Conservation (phyloP, 1,140 invertebrate species). For the Hylyphantes graminicola region DNA sequence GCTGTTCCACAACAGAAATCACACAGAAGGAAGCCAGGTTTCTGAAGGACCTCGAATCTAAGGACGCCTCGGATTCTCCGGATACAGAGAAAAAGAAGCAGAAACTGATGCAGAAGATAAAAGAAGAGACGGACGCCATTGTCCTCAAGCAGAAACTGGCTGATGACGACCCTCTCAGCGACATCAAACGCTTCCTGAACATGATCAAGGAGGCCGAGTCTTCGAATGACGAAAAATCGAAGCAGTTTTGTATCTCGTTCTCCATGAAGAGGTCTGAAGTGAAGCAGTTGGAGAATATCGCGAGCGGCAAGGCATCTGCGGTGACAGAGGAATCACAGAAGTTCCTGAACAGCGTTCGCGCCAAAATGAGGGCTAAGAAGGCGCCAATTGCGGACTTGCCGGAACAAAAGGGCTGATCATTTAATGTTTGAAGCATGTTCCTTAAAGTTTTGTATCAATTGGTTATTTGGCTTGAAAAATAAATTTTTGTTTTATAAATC, state of each 20-base stretch:
- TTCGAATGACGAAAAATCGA: not conserved
- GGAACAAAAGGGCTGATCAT: too few species aligned
- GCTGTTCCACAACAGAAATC: not conserved
- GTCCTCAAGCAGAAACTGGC: not conserved
- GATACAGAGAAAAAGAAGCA: conserved; percentile 20
- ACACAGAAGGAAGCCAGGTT: conserved; percentile 34
- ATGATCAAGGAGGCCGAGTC: conserved; percentile 31
- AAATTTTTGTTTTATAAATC: not conserved
- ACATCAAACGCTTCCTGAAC: conserved; percentile 7
- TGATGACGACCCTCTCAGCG: conserved; percentile 23
- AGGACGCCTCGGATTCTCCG: not conserved
- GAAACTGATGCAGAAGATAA: conserved; percentile 28
- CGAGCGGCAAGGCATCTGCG: not conserved
- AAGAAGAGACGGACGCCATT: conserved; percentile 33
- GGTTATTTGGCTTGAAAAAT: not conserved
- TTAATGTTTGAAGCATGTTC: too few species aligned
- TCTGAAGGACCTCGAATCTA: conserved; percentile 21
- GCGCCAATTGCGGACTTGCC: not conserved
- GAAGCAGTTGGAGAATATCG: conserved; percentile 2
- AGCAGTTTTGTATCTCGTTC: conserved; percentile 5
- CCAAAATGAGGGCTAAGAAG: conserved; percentile 41
- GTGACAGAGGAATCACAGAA: conserved; percentile 28
- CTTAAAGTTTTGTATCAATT: not conserved
- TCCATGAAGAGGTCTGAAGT: conserved; percentile 11
- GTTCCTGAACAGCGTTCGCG: conserved; percentile 16